These are phyloP conservation scores for Latrodectus elegans DNA, from an alignment of 2,888 invertebrate species.

Conservation along the genomic window DNA sequence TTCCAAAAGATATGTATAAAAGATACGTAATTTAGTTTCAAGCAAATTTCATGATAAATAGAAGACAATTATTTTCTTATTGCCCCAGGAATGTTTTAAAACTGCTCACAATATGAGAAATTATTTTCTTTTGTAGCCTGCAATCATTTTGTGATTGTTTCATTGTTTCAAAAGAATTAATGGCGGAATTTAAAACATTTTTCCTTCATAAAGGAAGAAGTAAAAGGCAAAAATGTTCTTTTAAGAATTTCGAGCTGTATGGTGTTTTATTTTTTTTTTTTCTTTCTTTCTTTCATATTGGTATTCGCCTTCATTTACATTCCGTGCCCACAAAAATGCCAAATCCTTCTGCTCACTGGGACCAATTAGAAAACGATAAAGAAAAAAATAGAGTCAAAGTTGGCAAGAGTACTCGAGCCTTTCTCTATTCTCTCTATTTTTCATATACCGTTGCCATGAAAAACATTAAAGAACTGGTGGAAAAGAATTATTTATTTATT, in stretches of 20 bases:
- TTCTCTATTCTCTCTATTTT: background rate
- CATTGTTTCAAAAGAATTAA: background rate
- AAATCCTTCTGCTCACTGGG: constrained; percentile 1
- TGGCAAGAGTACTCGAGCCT: background rate
- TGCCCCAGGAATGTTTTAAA: background rate
- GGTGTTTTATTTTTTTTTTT: too few species aligned
- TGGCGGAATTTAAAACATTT: background rate
- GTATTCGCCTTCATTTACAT: background rate
- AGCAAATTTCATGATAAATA: too few species aligned
- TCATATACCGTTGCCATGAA: background rate
- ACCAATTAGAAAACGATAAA: background rate
- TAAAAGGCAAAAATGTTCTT: too few species aligned
- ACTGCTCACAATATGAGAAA: background rate
- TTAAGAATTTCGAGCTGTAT: too few species aligned
- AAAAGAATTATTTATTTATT: background rate
- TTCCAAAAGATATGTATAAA: too few species aligned
- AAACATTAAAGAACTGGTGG: background rate
- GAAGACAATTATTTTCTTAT: background rate
- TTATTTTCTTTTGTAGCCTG: background rate
- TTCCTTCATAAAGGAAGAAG: background rate
- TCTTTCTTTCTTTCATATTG: background rate
- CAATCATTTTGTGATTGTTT: background rate
- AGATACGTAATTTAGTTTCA: too few species aligned
- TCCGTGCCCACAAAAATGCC: background rate
- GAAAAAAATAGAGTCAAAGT: background rate